Evolutionary conservation across 2,113 vertebrate genomes (phyloP).

Genomic region (Glaucidium brasilianum): DNA sequence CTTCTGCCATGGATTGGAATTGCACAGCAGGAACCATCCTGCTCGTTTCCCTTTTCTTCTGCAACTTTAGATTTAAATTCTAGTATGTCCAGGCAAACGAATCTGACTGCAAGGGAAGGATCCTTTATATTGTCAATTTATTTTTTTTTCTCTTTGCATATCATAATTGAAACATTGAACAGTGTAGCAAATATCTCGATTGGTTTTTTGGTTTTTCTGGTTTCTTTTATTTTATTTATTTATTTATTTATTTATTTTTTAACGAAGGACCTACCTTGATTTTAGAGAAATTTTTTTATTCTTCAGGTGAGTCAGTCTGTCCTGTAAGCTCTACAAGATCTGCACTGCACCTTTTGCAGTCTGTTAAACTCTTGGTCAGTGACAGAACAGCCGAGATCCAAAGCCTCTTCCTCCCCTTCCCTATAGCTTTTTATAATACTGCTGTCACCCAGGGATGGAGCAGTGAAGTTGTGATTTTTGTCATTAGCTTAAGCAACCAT

Average conservation of each 20-base stretch:
- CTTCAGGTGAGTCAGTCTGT: background rate
- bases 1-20: rapidly evolving
- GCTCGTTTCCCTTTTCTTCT: background rate
- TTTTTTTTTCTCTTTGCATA: background rate
- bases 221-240: no score
- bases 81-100: background rate
- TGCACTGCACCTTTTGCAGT: background rate
- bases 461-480: background rate
- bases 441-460: background rate
- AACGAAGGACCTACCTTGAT: background rate
- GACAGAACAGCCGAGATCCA: background rate
- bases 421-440: background rate
- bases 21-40: background rate
- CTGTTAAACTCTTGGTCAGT: background rate
- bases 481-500: background rate
- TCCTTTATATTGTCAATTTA: background rate
- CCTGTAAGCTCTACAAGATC: background rate
- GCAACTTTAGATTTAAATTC: background rate
- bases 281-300: background rate
- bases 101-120: background rate
- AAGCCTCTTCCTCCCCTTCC: background rate
- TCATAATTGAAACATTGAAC: background rate
- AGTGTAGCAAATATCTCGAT: background rate
- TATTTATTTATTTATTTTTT: no score
- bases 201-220: no score